Base-by-base conservation (phyloP, 2,888 invertebrate genomes). In the Sinopyrophorus schimmeli region DNA sequence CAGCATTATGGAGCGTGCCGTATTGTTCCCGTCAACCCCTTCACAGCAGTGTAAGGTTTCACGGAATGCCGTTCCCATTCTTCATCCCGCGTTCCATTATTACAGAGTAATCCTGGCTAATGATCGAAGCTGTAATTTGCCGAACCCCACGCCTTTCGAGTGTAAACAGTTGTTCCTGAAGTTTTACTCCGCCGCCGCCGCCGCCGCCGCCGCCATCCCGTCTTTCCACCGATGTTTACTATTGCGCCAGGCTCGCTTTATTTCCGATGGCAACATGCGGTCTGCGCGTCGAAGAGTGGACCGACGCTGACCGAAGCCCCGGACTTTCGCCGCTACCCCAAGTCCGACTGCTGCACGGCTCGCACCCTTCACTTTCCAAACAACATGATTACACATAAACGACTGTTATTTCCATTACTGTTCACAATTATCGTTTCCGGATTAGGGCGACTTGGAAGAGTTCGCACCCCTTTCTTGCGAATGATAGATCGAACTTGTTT, bases 351-450 rank as follows among this genome's bases (percentile, higher is more conserved):
- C 18, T 21, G 41, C 31, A 9, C 30, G 24, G 18, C 41, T 48
- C 40, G 23, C 44, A 53, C 53, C 44, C 48, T 53, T 49, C 44
- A 44, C 47, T 52, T 41, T 30, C 49, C 46, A 53, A 53, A 53
- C 48, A 44, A 46, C 53, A 37, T 61, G 63, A 64, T 66, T 64
- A 64, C 66, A 64, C 60, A 64, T 64, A 64, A 66, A 66, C 64
- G 66, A 64, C 60, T 66, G 66, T 66, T 66, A 66, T 66, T 66
- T 64, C 64, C 66, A 64, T 66, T 71, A 70, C 69, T 70, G 68
- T 66, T 69, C 62, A 63, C 71, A 71, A 72, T 72, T 71, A 72
- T 71, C 69, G 70, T 70, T 72, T 72, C 71, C 69, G 69, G 67
- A 67, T 69, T 68, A 65, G 65, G 67, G 66, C 48, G 52, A 55